Base-by-base conservation (phyloP, 2,888 invertebrate genomes). In the Notocelia uddmanniana region DNA sequence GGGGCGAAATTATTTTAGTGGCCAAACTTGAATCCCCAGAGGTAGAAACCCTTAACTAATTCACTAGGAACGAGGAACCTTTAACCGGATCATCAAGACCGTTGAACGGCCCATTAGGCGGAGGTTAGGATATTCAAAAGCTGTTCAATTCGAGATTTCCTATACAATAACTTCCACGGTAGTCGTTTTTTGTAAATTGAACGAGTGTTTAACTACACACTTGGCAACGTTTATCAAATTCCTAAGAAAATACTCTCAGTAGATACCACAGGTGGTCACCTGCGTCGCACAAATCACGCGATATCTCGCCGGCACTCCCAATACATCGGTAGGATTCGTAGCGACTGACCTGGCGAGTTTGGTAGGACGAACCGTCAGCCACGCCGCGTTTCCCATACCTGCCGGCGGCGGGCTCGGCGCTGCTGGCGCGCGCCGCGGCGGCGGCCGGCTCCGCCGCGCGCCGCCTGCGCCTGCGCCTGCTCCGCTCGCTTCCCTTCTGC, bases 331-430 rank as follows among this genome's bases (percentile, higher is more conserved):
- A 57, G 31, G 13, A 58, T 23, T 54, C 45, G 18, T 54, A 18
- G 26, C 1, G 34, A 48, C 23, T 68, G 59, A 68, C 59, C 41
- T 54, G 19, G 68, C 60, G 68, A 69, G 66, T 66, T 74, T 76
- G 72, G 71, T 76, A 78, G 85, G 90, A 91, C 81, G 87, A 88
- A 81, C 85, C 91, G 76, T 74, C 84, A 83, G 89, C 88, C 79
- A 78, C 84, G 74, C 78, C 80, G 78, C 85, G 81, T 78, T 86
- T 84, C 85, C 86, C 84, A 83, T 90, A 87, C 85, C 80, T 92
- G 74, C 87, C 88, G 15, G 83, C 81, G 75, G 86, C 82, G 70
- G 91, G 91, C 69, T 84, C 88, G 34, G 86, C 85, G 45, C 76
- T 80, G 72, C 69, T 86, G 66, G 76, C 82, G 5, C 81, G 82